phyloP scores from a whole-genome alignment of 35 echinoderm and acorn worm species.

The Eucidaris tribuloides region DNA sequence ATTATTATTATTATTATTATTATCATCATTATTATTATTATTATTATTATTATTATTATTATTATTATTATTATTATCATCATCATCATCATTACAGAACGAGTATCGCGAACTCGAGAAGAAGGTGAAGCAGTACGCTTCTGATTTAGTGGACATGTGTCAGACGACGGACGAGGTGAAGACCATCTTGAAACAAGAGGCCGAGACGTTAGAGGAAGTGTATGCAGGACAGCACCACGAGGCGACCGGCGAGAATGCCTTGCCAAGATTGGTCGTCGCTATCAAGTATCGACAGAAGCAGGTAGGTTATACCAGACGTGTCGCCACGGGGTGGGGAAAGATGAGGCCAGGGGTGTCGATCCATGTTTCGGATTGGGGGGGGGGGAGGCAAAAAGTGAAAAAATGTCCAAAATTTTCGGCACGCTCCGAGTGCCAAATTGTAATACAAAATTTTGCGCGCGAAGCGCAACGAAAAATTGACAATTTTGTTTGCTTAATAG shows the following conservation, averaged over 20 bases:
- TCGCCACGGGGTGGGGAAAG: constrained; percentile 80
- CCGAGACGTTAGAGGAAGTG: constrained; percentile 24
- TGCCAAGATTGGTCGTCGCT: constrained; percentile 65
- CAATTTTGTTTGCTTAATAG: too few species aligned
- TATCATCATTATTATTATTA: too few species aligned
- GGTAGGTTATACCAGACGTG: constrained; percentile 31
- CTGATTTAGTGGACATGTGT: constrained; percentile 96
- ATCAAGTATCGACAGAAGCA: constrained; percentile 93
- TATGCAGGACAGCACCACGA: constrained; percentile 21
- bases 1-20: too few species aligned
- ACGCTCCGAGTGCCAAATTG: background rate
- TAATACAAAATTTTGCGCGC: background rate
- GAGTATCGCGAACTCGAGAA: constrained; percentile 71
- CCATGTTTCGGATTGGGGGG: background rate
- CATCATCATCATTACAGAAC: constrained; percentile 44
- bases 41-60: too few species aligned
- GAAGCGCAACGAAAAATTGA: background rate
- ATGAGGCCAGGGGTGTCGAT: constrained; percentile 55
- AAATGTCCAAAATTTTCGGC: background rate
- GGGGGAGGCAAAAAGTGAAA: background rate
- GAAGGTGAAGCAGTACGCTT: constrained; percentile 88
- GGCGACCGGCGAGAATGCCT: constrained; percentile 17
- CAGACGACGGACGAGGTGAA: constrained; percentile 90
- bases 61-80: background rate
- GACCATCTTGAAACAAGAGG: constrained; percentile 77